Evolutionary conservation across 2,113 vertebrate genomes (phyloP).

Genomic region (Leucoraja erinaceus): DNA sequence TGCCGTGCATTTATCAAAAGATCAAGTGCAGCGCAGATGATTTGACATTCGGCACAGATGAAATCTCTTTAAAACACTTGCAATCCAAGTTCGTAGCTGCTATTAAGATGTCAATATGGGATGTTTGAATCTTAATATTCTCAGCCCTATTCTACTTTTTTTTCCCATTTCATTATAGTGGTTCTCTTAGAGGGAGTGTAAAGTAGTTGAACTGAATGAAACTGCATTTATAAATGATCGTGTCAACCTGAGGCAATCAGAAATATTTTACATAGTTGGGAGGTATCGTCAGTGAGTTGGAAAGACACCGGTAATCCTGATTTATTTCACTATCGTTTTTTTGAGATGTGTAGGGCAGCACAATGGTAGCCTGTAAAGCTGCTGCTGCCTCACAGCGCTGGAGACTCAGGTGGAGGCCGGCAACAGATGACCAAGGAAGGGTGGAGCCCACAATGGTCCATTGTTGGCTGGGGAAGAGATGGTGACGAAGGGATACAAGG

Average conservation of each 20-base stretch:
- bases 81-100: conserved; percentile 11
- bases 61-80: conserved; percentile 5
- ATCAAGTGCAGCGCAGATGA: not conserved
- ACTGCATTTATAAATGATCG: conserved; percentile 17
- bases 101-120: conserved; percentile 8
- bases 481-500: too few relatives aligned
- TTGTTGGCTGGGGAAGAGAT: too few relatives aligned
- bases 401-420: too few relatives aligned
- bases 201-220: not conserved
- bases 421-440: too few relatives aligned
- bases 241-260: not conserved
- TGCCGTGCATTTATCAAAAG: conserved; percentile 1
- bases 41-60: conserved; percentile 1
- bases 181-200: not conserved
- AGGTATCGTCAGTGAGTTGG: not conserved
- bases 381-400: too few relatives aligned
- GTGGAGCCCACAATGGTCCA: too few relatives aligned
- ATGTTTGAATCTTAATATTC: not conserved
- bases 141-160: not conserved
- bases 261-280: not conserved
- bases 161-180: not conserved
- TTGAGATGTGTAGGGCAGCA: too few relatives aligned
- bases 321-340: not conserved
- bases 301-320: not conserved
- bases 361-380: too few relatives aligned